Evolutionary conservation across 1,140 invertebrate genomes (phyloP), one percentile per base, ranked within the genome.

Genomic region (Meteorus sp.): DNA sequence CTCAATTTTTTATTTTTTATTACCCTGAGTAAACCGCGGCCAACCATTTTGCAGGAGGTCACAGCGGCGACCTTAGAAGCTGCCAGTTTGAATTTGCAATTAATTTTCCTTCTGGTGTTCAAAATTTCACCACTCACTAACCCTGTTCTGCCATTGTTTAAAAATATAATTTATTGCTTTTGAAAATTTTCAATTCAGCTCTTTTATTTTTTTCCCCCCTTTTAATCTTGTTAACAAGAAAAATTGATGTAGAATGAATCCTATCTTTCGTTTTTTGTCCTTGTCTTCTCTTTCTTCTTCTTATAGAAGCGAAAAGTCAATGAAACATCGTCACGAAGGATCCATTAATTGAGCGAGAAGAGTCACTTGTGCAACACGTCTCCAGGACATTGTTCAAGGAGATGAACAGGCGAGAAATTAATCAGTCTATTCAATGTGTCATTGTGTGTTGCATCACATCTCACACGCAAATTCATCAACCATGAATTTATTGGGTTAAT

Each of bases 1-100:
- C n/a, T n/a, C n/a, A n/a, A n/a, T n/a, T n/a, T n/a, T n/a, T n/a
- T n/a, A n/a, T 5, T 39, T 39, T 39, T 3, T 45, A 69, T 78
- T 75, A 77, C 75, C 75, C 74, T 66, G 51, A 70, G 54, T 45
- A 73, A 70, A 63, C 74, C 69, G 65, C 75, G 76, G 52, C 72
- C 74, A 72, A 79, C 76, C 77, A 79, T 78, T 70, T 75, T 78
- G 68, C 70, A 65, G 60, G 77, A 67, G 66, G 71, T 59, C 65
- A 69, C 60, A 45, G 67, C 60, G 55, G 68, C 66, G 65, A 68
- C 67, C 61, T 72, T 73, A 47, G 71, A 70, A 58, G 75, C 69
- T 68, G 75, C 74, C 76, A 77, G 74, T 70, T 77, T 77, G 70
- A 37, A 20, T 45, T 54, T 15, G 39, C 27, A 37, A 47, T 47